phyloP scores from a whole-genome alignment of 2,797 vertebrate genomes.

The Cyclura pinguis region DNA sequence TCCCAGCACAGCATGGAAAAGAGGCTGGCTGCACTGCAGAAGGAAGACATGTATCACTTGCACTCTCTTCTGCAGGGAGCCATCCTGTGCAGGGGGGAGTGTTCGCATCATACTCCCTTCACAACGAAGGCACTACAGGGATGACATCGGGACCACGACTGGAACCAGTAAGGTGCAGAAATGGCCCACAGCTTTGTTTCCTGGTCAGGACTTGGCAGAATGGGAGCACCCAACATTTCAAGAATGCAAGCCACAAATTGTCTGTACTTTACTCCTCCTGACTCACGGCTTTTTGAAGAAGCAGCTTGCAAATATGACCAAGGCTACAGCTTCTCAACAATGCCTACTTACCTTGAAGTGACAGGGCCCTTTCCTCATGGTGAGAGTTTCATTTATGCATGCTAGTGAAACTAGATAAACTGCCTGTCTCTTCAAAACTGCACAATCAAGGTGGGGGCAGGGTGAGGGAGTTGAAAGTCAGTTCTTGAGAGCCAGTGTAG shows the following conservation, averaged over 20 bases:
- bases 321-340: slow-evolving; percentile 2
- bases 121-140: too few species aligned
- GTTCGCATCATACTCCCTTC: too few species aligned
- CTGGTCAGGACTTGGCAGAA: neutral
- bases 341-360: slow-evolving; percentile 17
- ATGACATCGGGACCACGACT: too few species aligned
- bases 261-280: neutral
- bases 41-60: too few species aligned
- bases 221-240: neutral
- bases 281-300: neutral
- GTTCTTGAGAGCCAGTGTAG: neutral
- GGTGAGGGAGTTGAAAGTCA: neutral
- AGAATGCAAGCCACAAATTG: neutral
- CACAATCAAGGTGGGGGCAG: neutral
- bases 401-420: neutral
- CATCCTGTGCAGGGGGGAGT: too few species aligned
- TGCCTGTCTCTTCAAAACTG: neutral
- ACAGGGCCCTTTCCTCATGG: neutral
- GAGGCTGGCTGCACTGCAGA: too few species aligned
- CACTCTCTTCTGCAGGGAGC: too few species aligned
- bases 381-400: neutral
- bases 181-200: neutral
- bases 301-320: neutral
- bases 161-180: too few species aligned
- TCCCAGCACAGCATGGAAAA: too few species aligned